Evolutionary conservation across 1,140 invertebrate genomes (phyloP), one percentile per base, ranked within the genome.

Genomic region (Whitmania pigra): DNA sequence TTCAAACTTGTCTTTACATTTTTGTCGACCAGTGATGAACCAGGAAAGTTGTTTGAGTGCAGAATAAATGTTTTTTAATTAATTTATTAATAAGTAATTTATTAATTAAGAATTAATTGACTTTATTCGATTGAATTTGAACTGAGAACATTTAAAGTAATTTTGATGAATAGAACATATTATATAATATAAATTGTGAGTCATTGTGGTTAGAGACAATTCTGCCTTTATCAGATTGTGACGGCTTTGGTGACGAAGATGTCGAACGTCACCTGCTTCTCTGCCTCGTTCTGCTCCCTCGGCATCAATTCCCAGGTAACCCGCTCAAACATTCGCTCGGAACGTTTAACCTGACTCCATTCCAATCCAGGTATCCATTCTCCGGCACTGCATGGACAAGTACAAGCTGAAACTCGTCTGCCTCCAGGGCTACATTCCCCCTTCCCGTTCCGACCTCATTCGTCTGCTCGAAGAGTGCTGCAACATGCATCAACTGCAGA

Each of bases 371-470:
- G 53, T 53, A 20, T 53, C 70, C 20, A 68, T 72, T 29, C 57
- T 67, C 25, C 69, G 68, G 27, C 40, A 72, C 20, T 53, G 54
- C 53, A 53, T 54, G 29, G 73, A 66, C 31, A 72, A 53, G 22
- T n/a, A 22, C 22, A n/a, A 63, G 3, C 63, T 72, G 17, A 67
- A 86, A 7, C 72, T 77, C 6, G 53, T 80, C 60, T 75, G 75
- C 27, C 67, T 79, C 13, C 78, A 80, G 76, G 77, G 75, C 49
- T 80, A 79, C 67, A 78, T 76, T 0, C 79, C 79, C 0, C 73
- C 76, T 4, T 74, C 77, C 0, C 55, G 75, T 36, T 70, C 70
- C 0, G 78, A 79, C 53, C 74, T 77, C n/a, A 49, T 72, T 15
- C 68, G 72, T 4, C 73, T 80, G 0, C 69, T 80, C 13, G 71